phyloP scores from a whole-genome alignment of 1,140 invertebrate species.

The Theocolax elegans region DNA sequence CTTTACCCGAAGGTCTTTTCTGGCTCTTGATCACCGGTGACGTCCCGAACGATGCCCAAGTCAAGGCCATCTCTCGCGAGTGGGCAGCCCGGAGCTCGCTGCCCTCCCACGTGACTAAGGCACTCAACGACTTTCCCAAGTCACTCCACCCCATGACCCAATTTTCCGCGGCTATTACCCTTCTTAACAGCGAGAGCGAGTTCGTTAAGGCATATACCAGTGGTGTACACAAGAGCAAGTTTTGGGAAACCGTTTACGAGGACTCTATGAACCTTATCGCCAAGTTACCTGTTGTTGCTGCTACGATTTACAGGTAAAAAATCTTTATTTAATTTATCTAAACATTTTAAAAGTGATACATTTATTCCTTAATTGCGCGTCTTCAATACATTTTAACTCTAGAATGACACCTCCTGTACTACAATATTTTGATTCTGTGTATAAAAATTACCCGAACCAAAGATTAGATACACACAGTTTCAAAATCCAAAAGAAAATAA shows the following conservation, averaged over 20 bases:
- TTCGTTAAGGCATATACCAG: slow-evolving; percentile 92
- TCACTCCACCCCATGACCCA: slow-evolving; percentile 96
- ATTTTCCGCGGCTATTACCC: slow-evolving; percentile 91
- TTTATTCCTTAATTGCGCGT: no score
- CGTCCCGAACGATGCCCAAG: slow-evolving; percentile 86
- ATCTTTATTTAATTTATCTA: no score
- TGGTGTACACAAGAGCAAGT: slow-evolving; percentile 86
- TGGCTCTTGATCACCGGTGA: slow-evolving; percentile 95
- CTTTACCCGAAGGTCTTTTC: slow-evolving; percentile 95
- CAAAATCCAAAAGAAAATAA: no score
- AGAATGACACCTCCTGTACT: no score
- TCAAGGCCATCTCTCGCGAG: slow-evolving; percentile 86
- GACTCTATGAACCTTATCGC: slow-evolving; percentile 97
- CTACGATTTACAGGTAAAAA: slow-evolving; percentile 86
- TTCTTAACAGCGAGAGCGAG: slow-evolving; percentile 92
- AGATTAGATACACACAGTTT: no score
- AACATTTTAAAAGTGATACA: no score
- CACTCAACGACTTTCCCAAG: slow-evolving; percentile 96
- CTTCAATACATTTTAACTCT: no score
- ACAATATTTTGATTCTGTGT: no score
- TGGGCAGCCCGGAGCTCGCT: slow-evolving; percentile 91
- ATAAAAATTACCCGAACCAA: no score
- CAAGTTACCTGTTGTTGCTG: slow-evolving; percentile 93
- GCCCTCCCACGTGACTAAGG: slow-evolving; percentile 92
- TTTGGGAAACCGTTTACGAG: slow-evolving; percentile 94